Base-by-base conservation (phyloP, 2,888 invertebrate genomes). In the Epinotia brunnichana region DNA sequence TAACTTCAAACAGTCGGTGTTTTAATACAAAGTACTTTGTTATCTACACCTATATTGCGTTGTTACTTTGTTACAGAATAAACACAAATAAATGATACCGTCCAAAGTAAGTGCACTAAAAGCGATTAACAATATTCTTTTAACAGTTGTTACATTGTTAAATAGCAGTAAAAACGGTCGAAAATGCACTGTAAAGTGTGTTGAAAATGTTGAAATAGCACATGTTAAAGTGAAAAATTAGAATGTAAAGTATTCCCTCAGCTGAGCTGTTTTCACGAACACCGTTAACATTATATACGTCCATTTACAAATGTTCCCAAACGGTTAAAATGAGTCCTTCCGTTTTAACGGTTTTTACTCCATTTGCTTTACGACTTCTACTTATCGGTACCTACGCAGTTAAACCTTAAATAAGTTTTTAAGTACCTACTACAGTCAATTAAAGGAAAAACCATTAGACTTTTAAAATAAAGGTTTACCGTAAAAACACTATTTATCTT, bases 401-500 rank as follows among this genome's bases (percentile, higher is more conserved):
- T 83, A 81, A 81, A 81, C 81, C 81, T 82, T 83, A 83, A 86
- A 86, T 82, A 82, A 82, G 68, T 69, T 82, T 82, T 85, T 82
- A 86, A 86, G 83, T 82, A 83, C 19, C 62, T 29, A n/a, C 78
- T 81, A 77, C 77, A 82, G 87, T 85, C 87, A 86, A 90, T 90
- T 89, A 90, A 85, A 82, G 84, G 81, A 85, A 87, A 88, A 87
- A 85, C 79, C 77, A 77, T 81, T 79, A 70, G 69, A 66, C 62
- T 70, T 76, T 75, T 75, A 76, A 80, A 84, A 83, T 82, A 84
- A 80, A 82, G 77, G 80, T 82, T 79, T 77, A 79, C 77, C 80
- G 82, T 87, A 85, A 85, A 85, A 85, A 82, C 74, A 74, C 68
- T 66, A 57, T 74, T 83, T 85, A 88, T 88, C 87, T 89, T 83